phyloP scores from a whole-genome alignment of 2,888 invertebrate genomes.

The Caenorhabditis sp. region DNA sequence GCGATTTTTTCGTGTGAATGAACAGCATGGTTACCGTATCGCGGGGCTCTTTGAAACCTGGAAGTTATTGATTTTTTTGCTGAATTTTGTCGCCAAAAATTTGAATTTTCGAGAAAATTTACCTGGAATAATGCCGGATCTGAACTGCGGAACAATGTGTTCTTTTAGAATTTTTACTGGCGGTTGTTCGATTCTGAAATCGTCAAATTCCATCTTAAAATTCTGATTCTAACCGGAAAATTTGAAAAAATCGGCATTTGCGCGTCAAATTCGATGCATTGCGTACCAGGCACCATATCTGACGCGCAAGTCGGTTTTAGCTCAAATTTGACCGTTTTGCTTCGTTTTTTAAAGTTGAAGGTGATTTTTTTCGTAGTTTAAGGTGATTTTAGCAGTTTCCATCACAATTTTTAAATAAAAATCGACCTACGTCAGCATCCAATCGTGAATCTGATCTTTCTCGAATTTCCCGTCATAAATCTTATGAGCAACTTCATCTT shows the following conservation, averaged over 20 bases:
- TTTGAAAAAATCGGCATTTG: background rate
- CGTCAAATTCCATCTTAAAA: no score
- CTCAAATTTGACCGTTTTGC: background rate
- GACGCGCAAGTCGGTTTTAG: background rate
- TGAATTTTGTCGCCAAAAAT: no score
- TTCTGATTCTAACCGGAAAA: background rate
- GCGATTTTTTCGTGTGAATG: constrained; percentile 50
- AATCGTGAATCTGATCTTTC: constrained; percentile 41
- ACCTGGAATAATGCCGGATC: constrained; percentile 61
- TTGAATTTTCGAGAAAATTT: background rate
- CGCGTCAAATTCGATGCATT: constrained; percentile 1
- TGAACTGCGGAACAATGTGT: constrained; percentile 51
- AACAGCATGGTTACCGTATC: constrained; percentile 66
- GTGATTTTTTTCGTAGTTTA: no score
- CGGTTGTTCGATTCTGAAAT: constrained; percentile 55
- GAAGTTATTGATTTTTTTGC: no score
- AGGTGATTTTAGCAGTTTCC: no score
- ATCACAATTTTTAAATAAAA: background rate
- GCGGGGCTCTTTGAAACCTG: constrained; percentile 46
- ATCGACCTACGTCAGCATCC: constrained; percentile 30
- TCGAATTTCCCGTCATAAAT: constrained; percentile 24
- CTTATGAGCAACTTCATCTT: constrained; percentile 9
- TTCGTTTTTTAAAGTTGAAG: no score
- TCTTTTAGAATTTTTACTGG: constrained; percentile 50
- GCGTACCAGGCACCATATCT: background rate